A percentile compares a stretch with the other conserved stretches of the same genome.
Conservation (phyloP, 2,888 invertebrate genomes). For the Leptothorax acervorum region DNA sequence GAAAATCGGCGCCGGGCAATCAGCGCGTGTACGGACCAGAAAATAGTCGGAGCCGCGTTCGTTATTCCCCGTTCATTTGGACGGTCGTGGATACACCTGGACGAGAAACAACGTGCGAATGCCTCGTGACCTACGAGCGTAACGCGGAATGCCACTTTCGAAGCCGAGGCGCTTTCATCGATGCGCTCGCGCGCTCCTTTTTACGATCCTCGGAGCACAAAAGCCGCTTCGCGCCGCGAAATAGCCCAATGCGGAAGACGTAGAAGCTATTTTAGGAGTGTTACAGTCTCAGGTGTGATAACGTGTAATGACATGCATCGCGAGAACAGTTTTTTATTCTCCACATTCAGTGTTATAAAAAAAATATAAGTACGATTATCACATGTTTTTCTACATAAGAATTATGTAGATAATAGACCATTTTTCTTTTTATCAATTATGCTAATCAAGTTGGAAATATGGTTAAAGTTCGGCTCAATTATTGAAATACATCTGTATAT, state of each 20-base stretch:
- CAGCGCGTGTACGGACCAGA: conserved; percentile 81
- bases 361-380: not conserved
- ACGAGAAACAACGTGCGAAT: conserved; percentile 78
- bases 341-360: not conserved
- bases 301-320: not conserved
- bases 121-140: conserved; percentile 83
- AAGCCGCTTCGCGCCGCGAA: conserved; percentile 44
- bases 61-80: conserved; percentile 18
- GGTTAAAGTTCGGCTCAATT: not conserved
- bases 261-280: not conserved
- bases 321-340: conserved; percentile 1
- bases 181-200: conserved; percentile 46
- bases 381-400: not conserved
- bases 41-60: conserved; percentile 71
- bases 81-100: conserved; percentile 38
- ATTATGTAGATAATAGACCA: not conserved
- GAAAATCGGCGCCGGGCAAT: conserved; percentile 82
- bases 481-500: not conserved
- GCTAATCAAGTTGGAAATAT: not conserved
- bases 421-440: not conserved
- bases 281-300: not conserved
- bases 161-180: conserved; percentile 64
- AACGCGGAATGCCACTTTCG: conserved; percentile 82
- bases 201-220: conserved; percentile 65
- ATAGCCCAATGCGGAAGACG: conserved; percentile 78